Base-by-base conservation (phyloP, 2,797 vertebrate genomes). In the Gobio occitaniae region DNA sequence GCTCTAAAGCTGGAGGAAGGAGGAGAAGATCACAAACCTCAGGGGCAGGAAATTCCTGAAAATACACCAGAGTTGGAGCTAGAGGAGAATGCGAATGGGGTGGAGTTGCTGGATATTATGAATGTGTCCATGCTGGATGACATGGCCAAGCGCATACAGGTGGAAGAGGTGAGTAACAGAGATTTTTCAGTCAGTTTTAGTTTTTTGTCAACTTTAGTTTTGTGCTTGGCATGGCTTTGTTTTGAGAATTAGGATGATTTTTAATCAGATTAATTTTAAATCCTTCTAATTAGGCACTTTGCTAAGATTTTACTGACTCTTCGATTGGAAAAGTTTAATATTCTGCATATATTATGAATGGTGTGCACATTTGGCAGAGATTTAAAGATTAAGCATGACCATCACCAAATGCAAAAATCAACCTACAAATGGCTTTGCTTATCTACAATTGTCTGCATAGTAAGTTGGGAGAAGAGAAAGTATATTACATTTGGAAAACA, bases 111-210 rank as follows among this genome's bases (percentile, higher is more conserved):
- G 72, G 91, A 93, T 65, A 90, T 95, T 54, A 89, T 95, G 11
- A 95, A 96, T 91, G 94, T 93, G 63, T 93, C 96, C 87, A 96
- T 96, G 52, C 95, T 98, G 85, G 98, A 99, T 83, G 94, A 97
- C 88, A 95, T 98, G 91, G 97, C 98, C 87, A 98, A 96, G 91
- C 96, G 95, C 90, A 99, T 99, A 94, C 96, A 97, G 90, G 95
- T 99, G 77, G 95, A 98, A 90, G 97, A 99, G 97, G 98, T 99
- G 92, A 94, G 94, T 88, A 5, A 74, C 19, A 19, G 11, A 47
- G 1, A 29, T 32, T 63, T 19, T 56, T 41, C 13, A 4, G 3
- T 61, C 13, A 44, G 1, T 50, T 44, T 75, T 16, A 16, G 6
- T 47, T 41, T 41, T 41, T 44, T 44, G 41, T 2, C 41, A 44